Base-by-base conservation (phyloP, 2,888 invertebrate genomes). In the Malachius bipustulatus region DNA sequence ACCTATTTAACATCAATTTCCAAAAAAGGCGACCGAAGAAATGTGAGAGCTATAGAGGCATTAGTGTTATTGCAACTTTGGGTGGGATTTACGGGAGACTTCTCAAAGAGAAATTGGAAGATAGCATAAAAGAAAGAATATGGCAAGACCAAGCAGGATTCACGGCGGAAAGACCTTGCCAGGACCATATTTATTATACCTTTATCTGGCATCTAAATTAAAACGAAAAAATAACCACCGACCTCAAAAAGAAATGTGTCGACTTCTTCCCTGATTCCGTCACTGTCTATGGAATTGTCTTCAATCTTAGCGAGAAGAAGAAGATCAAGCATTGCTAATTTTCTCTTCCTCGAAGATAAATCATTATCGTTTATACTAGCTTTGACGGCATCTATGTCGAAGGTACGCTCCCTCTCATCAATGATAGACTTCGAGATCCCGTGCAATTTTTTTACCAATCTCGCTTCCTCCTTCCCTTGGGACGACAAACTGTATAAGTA, bases 251-350 rank as follows among this genome's bases (percentile, higher is more conserved):
- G 36, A 16, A 39, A 39, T 4, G 39, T 39, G 28, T 39, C 39
- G 8, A 39, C 37, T 26, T 39, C 39, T 12, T 39, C 39, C 11
- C 39, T 36, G 2, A 39, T 39, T 4, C 37, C 39, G 12, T 47
- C 37, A 26, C 48, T 40, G 30, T 52, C 50, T 19, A 55, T 52
- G 24, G 36, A 16, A 3, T 42, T 47, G 8, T 46, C 43, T 3
- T 33, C 36, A 13, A 43, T 14, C 36, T 50, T 46, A 1, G 45
- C 50, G 30, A 47, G 45, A 8, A 55, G 33, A 4, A 55, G 28
- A 15, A 55, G 34, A 43, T 55, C 54, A 14, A 55, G 34, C 40
- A 55, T 46, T 8, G 50, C 49, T 28, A 48, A 32, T 19, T n/a
- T 35, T 15, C 24, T 34, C 24, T 38, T n/a, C 13, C 35, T 33